Base-by-base conservation (phyloP, 1,140 invertebrate genomes). In the Himalopsyche phryganea region DNA sequence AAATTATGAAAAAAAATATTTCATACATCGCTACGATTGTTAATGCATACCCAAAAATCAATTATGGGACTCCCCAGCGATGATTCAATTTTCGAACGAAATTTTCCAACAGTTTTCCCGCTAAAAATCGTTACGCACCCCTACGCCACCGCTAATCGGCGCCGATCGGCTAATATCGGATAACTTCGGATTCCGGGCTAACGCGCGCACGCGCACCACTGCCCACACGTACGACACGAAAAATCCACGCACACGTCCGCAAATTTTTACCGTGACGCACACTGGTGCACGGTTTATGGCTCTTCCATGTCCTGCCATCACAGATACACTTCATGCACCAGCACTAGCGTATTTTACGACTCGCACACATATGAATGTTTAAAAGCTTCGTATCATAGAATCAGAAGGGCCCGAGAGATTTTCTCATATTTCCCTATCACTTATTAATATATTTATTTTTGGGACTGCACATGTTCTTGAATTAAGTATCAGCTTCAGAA, bases 91-190 rank as follows among this genome's bases (percentile, higher is more conserved):
- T 28, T 28, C 23, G 23, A 28, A 28, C 23, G 23, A 3, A 28
- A 28, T 28, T 28, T 28, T 28, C 23, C 23, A 28, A 28, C 23
- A 28, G 23, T 28, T 28, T 28, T 28, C 23, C 23, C 23, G 23
- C 23, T 15, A 32, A 52, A 42, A 52, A 52, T 41, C 38, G 50
- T 42, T 52, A 45, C 51, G 42, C 51, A 53, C 42, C 51, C 51
- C 51, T 53, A 45, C 42, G 35, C 23, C 23, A 9, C 45, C 35
- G 40, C 23, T 53, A 53, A 53, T 53, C 51, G 51, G 45, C 51
- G 42, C 51, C 40, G 50, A 42, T 52, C 50, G 50, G 50, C 13
- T 14, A 4, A 28, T 15, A 9, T 51, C 49, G 49, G 32, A 33
- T 18, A 13, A n/a, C n/a, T n/a, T 50, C 47, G 47, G 49, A 36